These are phyloP conservation scores for Neuroterus valhalla DNA, from an alignment of 1,140 invertebrate genomes.

Conservation along the genomic window DNA sequence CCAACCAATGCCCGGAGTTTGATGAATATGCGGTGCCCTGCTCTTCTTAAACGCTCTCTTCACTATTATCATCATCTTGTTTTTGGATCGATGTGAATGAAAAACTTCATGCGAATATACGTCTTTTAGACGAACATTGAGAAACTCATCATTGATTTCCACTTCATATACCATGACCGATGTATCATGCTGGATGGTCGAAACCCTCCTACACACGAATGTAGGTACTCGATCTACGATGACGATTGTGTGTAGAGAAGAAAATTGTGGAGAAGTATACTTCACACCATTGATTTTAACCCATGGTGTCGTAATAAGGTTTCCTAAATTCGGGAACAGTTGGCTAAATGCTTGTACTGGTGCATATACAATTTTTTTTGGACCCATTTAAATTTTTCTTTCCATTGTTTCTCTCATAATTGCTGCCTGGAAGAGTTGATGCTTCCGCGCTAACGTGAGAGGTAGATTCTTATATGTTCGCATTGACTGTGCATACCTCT, in stretches of 20 bases:
- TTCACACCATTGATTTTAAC: not conserved
- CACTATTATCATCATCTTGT: not conserved
- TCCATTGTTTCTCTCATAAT: not conserved
- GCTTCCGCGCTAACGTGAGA: not conserved
- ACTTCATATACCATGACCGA: not conserved
- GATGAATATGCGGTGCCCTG: too few relatives aligned
- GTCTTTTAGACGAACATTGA: not conserved
- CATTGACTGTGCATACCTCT: slow-evolving; percentile 18
- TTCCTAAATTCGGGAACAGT: not conserved
- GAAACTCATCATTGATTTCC: not conserved
- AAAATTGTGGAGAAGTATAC: not conserved
- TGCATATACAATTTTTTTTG: not conserved
- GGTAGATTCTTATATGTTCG: not conserved
- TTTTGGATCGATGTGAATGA: not conserved
- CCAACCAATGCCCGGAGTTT: too few relatives aligned
- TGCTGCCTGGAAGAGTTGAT: not conserved
- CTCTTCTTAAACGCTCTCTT: not conserved
- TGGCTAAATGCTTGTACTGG: not conserved
- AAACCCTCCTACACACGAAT: not conserved
- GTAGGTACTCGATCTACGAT: not conserved
- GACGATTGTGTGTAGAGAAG: not conserved
- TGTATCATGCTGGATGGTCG: not conserved
- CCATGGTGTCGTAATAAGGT: not conserved
- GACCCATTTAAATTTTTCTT: not conserved
- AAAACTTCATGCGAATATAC: not conserved